Evolutionary conservation across 2,113 vertebrate species (phyloP).

Genomic region (Felis chaus): DNA sequence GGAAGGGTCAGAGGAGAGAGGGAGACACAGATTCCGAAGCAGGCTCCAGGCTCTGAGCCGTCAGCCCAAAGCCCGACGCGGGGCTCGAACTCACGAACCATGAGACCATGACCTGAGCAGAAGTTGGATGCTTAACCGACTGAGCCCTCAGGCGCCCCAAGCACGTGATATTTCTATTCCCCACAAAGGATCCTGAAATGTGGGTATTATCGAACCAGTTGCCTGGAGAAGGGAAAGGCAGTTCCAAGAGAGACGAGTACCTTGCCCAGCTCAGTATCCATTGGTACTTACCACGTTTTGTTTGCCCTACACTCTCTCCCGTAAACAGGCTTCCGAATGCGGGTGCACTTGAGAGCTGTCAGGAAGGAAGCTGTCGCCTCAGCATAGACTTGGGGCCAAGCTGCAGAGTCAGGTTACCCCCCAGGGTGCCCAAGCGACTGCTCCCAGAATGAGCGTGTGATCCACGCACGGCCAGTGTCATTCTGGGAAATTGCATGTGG

Average conservation of each 20-base stretch:
- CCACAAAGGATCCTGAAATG: background rate
- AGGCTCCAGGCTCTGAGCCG: too few relatives aligned
- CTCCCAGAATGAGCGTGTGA: background rate
- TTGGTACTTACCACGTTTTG: too few relatives aligned
- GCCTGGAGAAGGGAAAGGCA: background rate
- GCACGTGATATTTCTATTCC: background rate
- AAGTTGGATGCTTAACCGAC: too few relatives aligned
- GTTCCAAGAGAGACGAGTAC: background rate
- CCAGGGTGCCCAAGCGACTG: background rate
- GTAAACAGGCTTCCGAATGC: background rate
- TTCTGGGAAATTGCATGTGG: background rate
- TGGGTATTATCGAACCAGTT: background rate
- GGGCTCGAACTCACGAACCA: too few relatives aligned
- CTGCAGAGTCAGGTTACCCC: background rate
- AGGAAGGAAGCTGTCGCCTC: background rate
- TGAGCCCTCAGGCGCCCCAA: too few relatives aligned
- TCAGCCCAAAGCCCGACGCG: too few relatives aligned
- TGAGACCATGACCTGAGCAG: too few relatives aligned
- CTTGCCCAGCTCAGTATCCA: background rate
- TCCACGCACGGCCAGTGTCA: too few relatives aligned
- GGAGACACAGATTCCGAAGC: too few relatives aligned
- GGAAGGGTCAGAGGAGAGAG: too few relatives aligned
- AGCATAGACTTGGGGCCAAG: accelerated
- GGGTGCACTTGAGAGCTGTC: background rate
- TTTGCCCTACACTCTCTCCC: background rate